Evolutionary conservation across 2,113 vertebrate species (phyloP).

Genomic region (Phodopus roborovskii): DNA sequence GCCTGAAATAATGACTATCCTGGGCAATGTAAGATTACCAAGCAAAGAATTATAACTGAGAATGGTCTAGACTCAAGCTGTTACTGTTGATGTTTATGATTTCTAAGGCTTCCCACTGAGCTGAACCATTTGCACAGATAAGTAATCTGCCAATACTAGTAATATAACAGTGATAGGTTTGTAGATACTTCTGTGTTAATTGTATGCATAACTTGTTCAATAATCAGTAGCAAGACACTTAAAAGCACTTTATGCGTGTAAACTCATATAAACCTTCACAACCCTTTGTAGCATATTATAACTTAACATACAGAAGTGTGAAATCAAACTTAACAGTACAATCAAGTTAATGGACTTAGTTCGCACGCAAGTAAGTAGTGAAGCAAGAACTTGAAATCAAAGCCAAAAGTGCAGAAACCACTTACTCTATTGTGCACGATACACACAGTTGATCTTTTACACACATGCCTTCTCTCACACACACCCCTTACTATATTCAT

Average conservation of each 20-base stretch:
- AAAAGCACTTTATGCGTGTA: background rate
- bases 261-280: background rate
- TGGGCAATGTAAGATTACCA: background rate
- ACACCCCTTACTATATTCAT: background rate
- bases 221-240: background rate
- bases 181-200: background rate
- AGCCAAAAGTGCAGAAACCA: background rate
- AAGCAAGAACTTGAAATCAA: background rate
- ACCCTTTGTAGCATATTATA: background rate
- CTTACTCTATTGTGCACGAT: background rate
- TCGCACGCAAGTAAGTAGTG: background rate
- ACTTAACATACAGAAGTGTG: background rate
- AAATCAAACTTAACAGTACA: background rate
- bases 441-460: background rate
- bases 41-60: background rate
- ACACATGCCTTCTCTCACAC: background rate
- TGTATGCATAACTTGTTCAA: background rate
- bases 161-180: background rate
- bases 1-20: background rate
- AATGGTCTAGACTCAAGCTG: background rate
- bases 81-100: background rate
- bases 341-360: background rate
- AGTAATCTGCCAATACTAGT: background rate
- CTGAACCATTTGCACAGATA: background rate
- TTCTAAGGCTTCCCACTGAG: background rate